Evolutionary conservation across 2,888 invertebrate genomes (phyloP), one percentile per base, ranked within the genome.

Genomic region (Byasa hedistus): DNA sequence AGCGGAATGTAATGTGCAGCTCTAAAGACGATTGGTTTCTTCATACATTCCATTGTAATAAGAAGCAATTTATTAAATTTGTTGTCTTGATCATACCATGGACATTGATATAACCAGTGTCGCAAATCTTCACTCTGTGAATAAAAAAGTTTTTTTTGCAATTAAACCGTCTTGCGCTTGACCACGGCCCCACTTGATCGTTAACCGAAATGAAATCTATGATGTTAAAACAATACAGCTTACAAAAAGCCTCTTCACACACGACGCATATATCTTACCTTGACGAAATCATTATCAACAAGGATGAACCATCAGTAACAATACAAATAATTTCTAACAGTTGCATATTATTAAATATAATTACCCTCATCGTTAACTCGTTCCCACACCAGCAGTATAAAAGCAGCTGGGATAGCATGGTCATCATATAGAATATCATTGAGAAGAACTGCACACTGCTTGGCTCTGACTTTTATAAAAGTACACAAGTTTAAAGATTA

Each of bases 321-420:
- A 39, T 39, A 39, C 10, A 48, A 48, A 48, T n/a, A 48, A 48
- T 48, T n/a, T 48, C n/a, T 7, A 48, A 48, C 7, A 19, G 5
- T 48, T 48, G 48, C 12, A 48, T 19, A 61, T 12, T 5, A 36
- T 17, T 56, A 15, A 24, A 15, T 27, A 39, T 27, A 61, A 24
- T 73, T 83, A 89, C 90, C 76, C 81, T 74, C 51, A 82, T 81
- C 8, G 90, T 92, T 56, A 93, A 83, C 65, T 89, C 87, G 69
- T 91, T 91, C 0, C 93, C 93, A 64, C 92, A 93, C 85, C 91
- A 93, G 74, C 93, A 93, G 66, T 92, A 91, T 3, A 93, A 76
- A 58, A 91, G 88, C 44, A 93, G 83, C 72, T 93, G 93, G 0
- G 92, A 80, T 54, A 93, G 78, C 81, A 93, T 92, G 0, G 92